phyloP scores from a whole-genome alignment of 2,113 vertebrate genomes.

The Ondatra zibethicus region DNA sequence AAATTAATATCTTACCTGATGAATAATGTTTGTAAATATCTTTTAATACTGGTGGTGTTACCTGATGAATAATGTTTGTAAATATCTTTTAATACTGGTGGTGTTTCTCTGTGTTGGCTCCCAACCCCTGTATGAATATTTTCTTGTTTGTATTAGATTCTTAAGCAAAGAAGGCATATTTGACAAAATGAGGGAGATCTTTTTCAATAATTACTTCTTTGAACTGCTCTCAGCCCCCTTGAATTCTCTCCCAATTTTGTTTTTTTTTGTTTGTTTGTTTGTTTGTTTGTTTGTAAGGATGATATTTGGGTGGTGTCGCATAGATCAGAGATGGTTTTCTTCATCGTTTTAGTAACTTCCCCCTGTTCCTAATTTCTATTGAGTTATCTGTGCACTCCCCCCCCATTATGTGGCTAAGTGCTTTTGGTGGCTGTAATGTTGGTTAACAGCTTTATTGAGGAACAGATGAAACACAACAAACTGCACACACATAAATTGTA shows the following conservation, averaged over 20 bases:
- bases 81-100: not conserved
- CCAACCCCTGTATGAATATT: not conserved
- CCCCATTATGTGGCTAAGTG: not conserved
- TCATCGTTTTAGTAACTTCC: not conserved
- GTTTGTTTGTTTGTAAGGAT: not conserved
- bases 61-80: not conserved
- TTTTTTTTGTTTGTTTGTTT: not conserved
- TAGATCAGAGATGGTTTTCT: not conserved
- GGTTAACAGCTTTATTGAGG: not conserved
- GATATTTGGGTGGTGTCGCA: not conserved
- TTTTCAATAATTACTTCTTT: not conserved
- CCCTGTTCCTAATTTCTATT: not conserved
- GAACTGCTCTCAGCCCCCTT: not conserved
- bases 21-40: not conserved
- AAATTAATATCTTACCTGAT: not conserved
- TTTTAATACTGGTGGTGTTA: no score
- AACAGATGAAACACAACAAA: not conserved
- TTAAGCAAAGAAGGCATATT: not conserved
- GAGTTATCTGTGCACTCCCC: not conserved
- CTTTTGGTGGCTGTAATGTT: not conserved
- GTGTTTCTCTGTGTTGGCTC: not conserved
- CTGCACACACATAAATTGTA: not conserved
- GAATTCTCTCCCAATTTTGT: not conserved
- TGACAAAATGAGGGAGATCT: not conserved
- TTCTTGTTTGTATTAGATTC: not conserved